Evolutionary conservation across 37 sponge, comb jelly and placozoan genomes (phyloP).

Genomic region (Aplysina aerophoba): DNA sequence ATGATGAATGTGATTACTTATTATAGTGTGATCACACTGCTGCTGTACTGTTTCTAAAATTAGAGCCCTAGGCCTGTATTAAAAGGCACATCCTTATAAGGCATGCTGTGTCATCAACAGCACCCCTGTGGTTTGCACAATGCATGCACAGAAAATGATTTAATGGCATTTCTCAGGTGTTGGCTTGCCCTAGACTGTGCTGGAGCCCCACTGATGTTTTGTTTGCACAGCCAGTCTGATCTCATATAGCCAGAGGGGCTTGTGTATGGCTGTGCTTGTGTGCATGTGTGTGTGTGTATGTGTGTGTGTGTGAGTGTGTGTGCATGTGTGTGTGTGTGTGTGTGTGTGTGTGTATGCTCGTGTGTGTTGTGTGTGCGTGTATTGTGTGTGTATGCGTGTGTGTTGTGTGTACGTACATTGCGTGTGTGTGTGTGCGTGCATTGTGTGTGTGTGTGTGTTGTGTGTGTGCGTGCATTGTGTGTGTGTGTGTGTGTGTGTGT

Average conservation of each 20-base stretch:
- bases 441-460: too few species aligned
- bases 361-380: neutral
- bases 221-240: neutral
- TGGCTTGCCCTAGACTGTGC: neutral
- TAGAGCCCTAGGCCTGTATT: neutral
- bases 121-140: too few species aligned
- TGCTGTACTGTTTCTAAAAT: neutral
- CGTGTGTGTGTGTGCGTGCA: too few species aligned
- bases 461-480: neutral
- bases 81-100: too few species aligned
- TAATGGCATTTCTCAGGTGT: neutral
- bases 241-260: too few species aligned
- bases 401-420: too few species aligned
- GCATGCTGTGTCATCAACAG: too few species aligned
- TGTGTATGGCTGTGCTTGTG: too few species aligned
- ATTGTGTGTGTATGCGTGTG: too few species aligned
- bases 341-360: neutral
- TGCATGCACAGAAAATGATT: neutral
- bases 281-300: too few species aligned
- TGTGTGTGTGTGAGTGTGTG: too few species aligned
- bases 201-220: neutral
- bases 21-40: neutral
- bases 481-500: neutral
- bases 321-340: neutral
- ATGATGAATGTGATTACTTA: too few species aligned